Evolutionary conservation across 2,797 vertebrate genomes (phyloP), one percentile per base, ranked within the genome.

Genomic region (Xiphorhynchus erythropygius): DNA sequence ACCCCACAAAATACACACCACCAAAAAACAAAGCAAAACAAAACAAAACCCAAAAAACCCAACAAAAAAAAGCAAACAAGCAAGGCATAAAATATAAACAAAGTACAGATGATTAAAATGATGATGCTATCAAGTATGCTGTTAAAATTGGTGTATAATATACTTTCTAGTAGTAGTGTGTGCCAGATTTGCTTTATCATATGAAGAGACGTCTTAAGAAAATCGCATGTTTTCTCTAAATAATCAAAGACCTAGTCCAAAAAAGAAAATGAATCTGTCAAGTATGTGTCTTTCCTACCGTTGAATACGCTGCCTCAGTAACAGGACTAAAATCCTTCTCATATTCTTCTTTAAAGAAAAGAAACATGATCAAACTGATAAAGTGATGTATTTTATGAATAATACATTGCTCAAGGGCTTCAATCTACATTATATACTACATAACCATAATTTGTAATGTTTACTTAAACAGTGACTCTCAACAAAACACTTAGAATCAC

Each of bases 381-480:
- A 97, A 96, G 73, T 94, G 90, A 96, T 96, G 56, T 92, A 96
- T 96, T 96, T 97, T 96, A 97, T 97, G 91, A 98, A 97, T 97
- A 97, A 97, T 96, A 96, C 89, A 97, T 97, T 93, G 95, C 95
- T 97, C 90, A 89, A 90, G 97, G 96, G 96, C 53, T 97, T 97
- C 81, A 84, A 73, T 93, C 92, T 89, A 88, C 7, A 4, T 92
- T 96, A 86, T 94, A 97, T 96, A 97, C 87, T 90, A 96, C 94
- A 97, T 94, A 97, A 89, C 83, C 70, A 69, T 97, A 96, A 97
- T 98, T 97, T 97, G 89, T 96, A 97, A 97, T 96, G 93, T 98
- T 98, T 97, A 97, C 96, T 98, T 98, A 97, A 97, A 97, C 84
- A 97, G 75, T 88, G 88, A 49, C 93, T 97, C 96, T 97, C 93